Percentiles rank a stretch among this genome's conserved stretches.
phyloP scores from a whole-genome alignment of 2,797 vertebrate genomes.

The Simalia tracyae region DNA sequence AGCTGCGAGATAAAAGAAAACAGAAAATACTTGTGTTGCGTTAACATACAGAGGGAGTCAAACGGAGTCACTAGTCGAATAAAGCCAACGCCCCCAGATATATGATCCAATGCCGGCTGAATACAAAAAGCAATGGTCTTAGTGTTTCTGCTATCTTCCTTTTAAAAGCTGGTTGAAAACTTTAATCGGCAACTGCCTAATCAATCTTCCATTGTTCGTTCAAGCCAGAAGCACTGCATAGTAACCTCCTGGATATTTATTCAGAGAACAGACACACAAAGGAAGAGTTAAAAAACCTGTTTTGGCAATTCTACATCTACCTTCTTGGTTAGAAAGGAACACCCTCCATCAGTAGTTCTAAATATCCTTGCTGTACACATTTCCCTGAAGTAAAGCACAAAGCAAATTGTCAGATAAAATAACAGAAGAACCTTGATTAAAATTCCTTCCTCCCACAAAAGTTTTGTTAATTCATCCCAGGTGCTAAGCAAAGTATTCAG shows the following conservation, averaged over 20 bases:
- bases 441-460: background rate
- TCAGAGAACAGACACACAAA: background rate
- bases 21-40: background rate
- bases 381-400: background rate
- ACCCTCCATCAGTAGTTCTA: background rate
- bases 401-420: background rate
- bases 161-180: background rate
- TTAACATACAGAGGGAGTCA: background rate
- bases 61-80: background rate
- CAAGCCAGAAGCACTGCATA: background rate
- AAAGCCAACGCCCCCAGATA: background rate
- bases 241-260: background rate
- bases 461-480: background rate
- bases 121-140: background rate
- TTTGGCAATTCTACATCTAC: background rate
- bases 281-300: background rate
- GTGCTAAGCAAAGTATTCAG: background rate
- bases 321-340: background rate
- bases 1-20: background rate
- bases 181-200: background rate
- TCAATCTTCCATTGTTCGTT: background rate
- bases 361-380: background rate
- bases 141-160: background rate
- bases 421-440: background rate
- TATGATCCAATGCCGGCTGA: background rate